Evolutionary conservation across 2,888 invertebrate genomes (phyloP).

Genomic region (Apomyelois bistriatella): DNA sequence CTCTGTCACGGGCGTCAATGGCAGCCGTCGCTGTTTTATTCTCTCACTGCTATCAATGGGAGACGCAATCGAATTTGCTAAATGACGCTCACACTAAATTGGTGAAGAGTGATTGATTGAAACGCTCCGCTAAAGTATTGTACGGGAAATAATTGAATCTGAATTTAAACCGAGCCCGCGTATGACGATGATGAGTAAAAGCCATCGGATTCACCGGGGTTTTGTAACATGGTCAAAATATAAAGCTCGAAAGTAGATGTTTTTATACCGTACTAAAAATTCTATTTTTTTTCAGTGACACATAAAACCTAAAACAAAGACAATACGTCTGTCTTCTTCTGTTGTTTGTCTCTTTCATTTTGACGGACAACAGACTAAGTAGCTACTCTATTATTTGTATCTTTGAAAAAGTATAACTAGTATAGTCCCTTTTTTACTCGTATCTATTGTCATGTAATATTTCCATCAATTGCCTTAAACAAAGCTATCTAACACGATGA

Average conservation of each 20-base stretch:
- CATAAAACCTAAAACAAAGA: too few relatives aligned
- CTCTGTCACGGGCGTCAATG: constrained; percentile 65
- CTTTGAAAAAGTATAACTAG: too few relatives aligned
- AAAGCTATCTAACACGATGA: too few relatives aligned
- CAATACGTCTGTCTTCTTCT: too few relatives aligned
- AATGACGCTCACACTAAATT: constrained; percentile 71
- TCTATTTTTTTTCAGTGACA: too few relatives aligned
- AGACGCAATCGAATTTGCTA: constrained; percentile 71
- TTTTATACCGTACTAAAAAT: too few relatives aligned
- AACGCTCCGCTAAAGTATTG: constrained; percentile 58
- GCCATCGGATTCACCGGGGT: constrained; percentile 4
- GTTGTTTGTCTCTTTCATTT: too few relatives aligned
- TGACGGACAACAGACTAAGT: background rate
- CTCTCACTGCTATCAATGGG: constrained; percentile 58
- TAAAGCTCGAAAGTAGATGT: background rate
- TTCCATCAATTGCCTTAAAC: too few relatives aligned
- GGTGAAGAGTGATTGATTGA: constrained; percentile 71
- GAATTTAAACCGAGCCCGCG: constrained; percentile 42
- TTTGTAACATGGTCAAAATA: constrained; percentile 2
- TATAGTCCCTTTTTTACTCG: too few relatives aligned
- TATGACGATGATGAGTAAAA: constrained; percentile 8
- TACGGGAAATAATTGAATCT: constrained; percentile 58
- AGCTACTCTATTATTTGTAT: too few relatives aligned
- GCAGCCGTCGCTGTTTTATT: constrained; percentile 68
- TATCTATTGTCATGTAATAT: too few relatives aligned